Percentiles rank a stretch among this genome's conserved stretches.
Conservation (phyloP, 2,113 vertebrate genomes). For the Pomatorhinus ruficollis region DNA sequence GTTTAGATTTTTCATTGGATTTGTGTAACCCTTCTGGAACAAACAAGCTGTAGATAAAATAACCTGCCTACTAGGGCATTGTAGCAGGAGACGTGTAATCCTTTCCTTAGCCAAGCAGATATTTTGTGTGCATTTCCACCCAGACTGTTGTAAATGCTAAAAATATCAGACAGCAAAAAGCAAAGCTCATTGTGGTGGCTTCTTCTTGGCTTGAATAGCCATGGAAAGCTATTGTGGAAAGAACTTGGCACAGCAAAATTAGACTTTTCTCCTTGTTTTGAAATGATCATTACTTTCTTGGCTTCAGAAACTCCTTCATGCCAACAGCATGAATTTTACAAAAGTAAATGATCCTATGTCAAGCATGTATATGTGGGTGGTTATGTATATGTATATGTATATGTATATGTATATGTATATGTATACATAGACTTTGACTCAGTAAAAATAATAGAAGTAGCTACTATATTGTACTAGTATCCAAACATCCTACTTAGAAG, state of each 20-base stretch:
- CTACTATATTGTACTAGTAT: neutral
- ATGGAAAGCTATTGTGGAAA: neutral
- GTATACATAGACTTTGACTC: neutral
- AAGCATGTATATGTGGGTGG: neutral
- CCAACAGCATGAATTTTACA: neutral
- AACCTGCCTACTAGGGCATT: neutral
- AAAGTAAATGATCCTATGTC: neutral
- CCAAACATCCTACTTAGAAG: neutral
- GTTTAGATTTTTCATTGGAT: neutral
- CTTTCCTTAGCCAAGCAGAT: neutral
- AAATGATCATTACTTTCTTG: neutral
- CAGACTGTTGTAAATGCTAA: neutral
- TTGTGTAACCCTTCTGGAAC: neutral
- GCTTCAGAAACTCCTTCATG: neutral
- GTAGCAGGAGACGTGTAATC: neutral
- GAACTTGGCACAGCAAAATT: neutral
- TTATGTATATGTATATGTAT: neutral
- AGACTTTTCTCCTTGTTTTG: neutral
- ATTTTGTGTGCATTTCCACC: neutral
- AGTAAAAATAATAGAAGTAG: neutral
- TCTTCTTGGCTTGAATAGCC: neutral
- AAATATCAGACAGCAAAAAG: neutral
- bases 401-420: fast-evolving
- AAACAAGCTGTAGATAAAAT: neutral
- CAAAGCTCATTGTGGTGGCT: neutral